Evolutionary conservation across 1,140 invertebrate species (phyloP).

Genomic region (Calephelis virginiensis): DNA sequence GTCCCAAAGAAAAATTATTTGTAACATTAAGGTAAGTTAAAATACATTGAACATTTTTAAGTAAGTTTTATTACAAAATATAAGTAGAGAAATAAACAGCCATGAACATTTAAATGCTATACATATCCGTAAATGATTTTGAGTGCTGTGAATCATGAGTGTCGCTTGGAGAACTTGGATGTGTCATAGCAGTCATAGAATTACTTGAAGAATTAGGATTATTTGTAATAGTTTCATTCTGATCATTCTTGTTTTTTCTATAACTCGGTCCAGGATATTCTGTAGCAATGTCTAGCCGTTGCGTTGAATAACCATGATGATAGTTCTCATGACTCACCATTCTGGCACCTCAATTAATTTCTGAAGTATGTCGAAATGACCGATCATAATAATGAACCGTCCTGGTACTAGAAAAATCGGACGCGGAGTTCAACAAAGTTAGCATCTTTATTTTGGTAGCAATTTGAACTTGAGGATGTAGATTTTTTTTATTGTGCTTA

Average conservation of each 20-base stretch:
- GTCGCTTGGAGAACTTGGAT: slow-evolving; percentile 18
- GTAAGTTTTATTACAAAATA: slow-evolving; percentile 9
- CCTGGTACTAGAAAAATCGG: slow-evolving; percentile 20
- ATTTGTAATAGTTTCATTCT: slow-evolving; percentile 20
- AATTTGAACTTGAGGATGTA: slow-evolving; percentile 31
- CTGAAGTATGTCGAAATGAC: slow-evolving; percentile 17
- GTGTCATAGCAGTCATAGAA: slow-evolving; percentile 19
- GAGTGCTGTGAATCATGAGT: slow-evolving; percentile 18
- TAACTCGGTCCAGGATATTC: slow-evolving; percentile 17
- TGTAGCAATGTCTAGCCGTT: slow-evolving; percentile 16
- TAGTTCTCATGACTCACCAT: slow-evolving; percentile 19
- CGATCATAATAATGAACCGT: slow-evolving; percentile 14
- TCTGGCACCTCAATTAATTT: slow-evolving; percentile 17
- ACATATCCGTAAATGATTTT: slow-evolving; percentile 13
- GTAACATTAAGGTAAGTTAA: slow-evolving; percentile 20
- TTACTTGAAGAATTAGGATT: slow-evolving; percentile 16
- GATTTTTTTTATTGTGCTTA: slow-evolving; percentile 33
- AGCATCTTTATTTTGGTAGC: slow-evolving; percentile 35
- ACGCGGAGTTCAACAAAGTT: slow-evolving; percentile 30
- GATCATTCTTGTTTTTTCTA: slow-evolving; percentile 14
- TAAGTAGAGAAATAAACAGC: slow-evolving; percentile 11
- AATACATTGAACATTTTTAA: slow-evolving; percentile 15
- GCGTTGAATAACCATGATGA: slow-evolving; percentile 16
- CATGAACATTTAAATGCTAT: slow-evolving; percentile 20
- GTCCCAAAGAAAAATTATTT: slow-evolving; percentile 19